Base-by-base conservation (phyloP, 2,113 vertebrate genomes). In the Tenebrosternarchus preto region DNA sequence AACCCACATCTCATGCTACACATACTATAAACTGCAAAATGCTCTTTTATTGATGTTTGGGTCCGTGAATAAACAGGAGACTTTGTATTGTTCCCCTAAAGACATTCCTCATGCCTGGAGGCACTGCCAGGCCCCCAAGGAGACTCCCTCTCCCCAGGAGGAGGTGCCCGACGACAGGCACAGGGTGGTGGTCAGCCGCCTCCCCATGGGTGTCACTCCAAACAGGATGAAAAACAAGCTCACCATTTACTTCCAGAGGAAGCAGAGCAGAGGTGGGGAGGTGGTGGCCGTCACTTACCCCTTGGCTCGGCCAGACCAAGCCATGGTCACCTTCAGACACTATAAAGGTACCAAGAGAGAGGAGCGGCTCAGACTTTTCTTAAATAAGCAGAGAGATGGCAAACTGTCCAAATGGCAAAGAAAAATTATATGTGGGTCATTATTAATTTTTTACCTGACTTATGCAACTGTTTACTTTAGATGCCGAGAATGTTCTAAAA, bases 201-300 rank as follows among this genome's bases (percentile, higher is more conserved):
- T 88, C 29, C 88, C 88, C 33, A 50, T 9, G 46, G 86, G 78
- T 0, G 27, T 84, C n/a, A 73, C 83, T 29, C 80, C 74, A 5
- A 31, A 43, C 46, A 85, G 31, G 64, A 86, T 90, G 83, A 90
- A 80, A 82, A 88, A 90, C 76, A 90, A 90, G 56, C 86, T 90
- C 56, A 88, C 84, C 61, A 83, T 89, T 61, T 85, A 86, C 77
- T 90, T 90, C 57, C 88, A 90, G 74, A 73, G 83, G 43, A 80
- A 73, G 60, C 76, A 81, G 36, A 88, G 85, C 31, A 79, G 84
- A 22, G 88, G 87, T 1, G 86, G 87, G 8, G 88, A 90, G 55
- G 85, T 90, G 16, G 39, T 85, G 76, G 71, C 83, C 11, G 75
- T 88, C 27, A 82, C 70, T 33, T 90, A 87, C 80, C 88, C 87